These are phyloP conservation scores for Oreortyx pictus DNA, from an alignment of 2,797 vertebrate genomes.

Conservation along the genomic window DNA sequence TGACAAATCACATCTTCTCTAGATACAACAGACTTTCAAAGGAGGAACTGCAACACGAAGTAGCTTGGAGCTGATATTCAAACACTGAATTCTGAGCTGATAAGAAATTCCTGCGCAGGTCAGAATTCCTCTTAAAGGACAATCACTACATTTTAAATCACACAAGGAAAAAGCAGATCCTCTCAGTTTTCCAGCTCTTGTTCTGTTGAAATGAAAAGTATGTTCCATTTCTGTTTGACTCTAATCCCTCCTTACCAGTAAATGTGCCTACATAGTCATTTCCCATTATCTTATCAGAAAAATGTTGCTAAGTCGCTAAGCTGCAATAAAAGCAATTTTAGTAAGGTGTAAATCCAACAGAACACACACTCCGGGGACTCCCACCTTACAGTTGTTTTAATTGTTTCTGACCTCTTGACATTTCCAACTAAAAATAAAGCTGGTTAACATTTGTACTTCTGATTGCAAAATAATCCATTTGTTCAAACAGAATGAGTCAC, in stretches of 20 bases:
- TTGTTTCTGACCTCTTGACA: slow-evolving; percentile 74
- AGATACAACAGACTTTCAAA: not conserved
- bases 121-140: not conserved
- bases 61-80: not conserved
- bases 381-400: slow-evolving; percentile 63
- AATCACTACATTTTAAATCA: not conserved
- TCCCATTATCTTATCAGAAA: slow-evolving; percentile 74
- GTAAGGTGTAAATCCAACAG: slow-evolving; percentile 71
- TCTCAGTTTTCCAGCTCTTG: not conserved
- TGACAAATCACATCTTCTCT: not conserved
- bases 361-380: slow-evolving; percentile 58
- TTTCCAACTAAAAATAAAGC: slow-evolving; percentile 75
- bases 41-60: not conserved
- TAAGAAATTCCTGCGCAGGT: not conserved
- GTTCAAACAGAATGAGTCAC: slow-evolving; percentile 72
- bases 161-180: not conserved
- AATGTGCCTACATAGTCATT: slow-evolving; percentile 67
- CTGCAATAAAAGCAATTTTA: slow-evolving; percentile 75
- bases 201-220: slow-evolving; percentile 50
- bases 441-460: slow-evolving; percentile 73
- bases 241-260: slow-evolving; percentile 53
- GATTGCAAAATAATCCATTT: slow-evolving; percentile 75
- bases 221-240: slow-evolving; percentile 26
- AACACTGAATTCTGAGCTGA: not conserved
- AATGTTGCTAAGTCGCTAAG: slow-evolving; percentile 59